These are phyloP conservation scores for Chrysemys picta DNA, from an alignment of 2,113 vertebrate species.

Conservation along the genomic window DNA sequence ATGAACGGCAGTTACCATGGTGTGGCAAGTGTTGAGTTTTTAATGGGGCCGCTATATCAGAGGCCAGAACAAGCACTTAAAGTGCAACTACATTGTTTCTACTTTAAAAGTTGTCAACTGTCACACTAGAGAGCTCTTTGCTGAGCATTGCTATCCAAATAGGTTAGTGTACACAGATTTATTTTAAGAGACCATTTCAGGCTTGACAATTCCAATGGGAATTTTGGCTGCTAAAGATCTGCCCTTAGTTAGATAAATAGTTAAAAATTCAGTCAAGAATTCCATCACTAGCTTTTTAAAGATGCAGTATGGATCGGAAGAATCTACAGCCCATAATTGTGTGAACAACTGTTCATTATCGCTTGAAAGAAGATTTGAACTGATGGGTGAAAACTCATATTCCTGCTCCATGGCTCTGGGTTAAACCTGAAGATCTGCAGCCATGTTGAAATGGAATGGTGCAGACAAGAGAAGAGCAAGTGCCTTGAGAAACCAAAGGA, in stretches of 20 bases:
- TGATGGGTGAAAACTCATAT: too few relatives aligned
- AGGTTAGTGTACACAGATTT: not conserved
- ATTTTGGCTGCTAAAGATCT: not conserved
- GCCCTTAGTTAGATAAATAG: not conserved
- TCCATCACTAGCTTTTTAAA: not conserved
- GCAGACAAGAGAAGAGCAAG: too few relatives aligned
- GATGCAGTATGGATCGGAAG: not conserved
- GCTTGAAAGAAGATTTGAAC: too few relatives aligned
- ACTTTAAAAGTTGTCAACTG: not conserved
- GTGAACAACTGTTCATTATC: too few relatives aligned
- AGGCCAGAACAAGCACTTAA: not conserved
- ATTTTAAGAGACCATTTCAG: not conserved
- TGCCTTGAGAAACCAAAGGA: too few relatives aligned
- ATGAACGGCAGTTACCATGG: not conserved
- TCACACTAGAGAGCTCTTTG: not conserved
- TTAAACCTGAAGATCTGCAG: too few relatives aligned
- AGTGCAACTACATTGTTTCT: not conserved
- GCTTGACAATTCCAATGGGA: not conserved
- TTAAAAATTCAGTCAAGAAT: not conserved
- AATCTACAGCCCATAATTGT: not conserved
- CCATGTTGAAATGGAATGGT: too few relatives aligned
- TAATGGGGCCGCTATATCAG: not conserved
- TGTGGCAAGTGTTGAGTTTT: not conserved
- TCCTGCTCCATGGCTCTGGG: too few relatives aligned
- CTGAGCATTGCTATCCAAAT: not conserved